Base-by-base conservation (phyloP, 2,113 vertebrate genomes). In the Ochotona princeps region DNA sequence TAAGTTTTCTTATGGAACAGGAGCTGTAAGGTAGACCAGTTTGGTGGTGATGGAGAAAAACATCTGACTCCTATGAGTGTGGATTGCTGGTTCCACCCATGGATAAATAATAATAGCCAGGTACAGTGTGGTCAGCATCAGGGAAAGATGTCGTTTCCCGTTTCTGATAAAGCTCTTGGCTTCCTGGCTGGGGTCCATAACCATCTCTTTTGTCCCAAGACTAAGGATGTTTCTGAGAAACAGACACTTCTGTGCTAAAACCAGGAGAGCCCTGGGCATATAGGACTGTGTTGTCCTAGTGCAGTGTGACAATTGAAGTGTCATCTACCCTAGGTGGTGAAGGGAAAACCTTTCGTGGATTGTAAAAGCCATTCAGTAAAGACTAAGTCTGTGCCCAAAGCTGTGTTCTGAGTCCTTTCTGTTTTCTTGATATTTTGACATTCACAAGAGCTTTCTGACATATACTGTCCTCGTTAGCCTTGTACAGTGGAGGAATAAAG, bases 231-330 rank as follows among this genome's bases (percentile, higher is more conserved):
- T 86, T 60, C 44, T 18, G 35, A 60, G 49, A 85, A 17, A 57
- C 17, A 20, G 20, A 20, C 38, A 30, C 65, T 79, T 60, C 8
- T 30, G 38, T 38, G 28, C 35, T 63, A 69, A 83, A 90, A 84
- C 57, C 30, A 32, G 75, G 44, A 63, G 23, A 60, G 51, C 83
- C n/a, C 20, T 67, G 18, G 30, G n/a, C 28, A 84, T 12, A 66
- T 7, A 90, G 49, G 70, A 75, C 30, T 66, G 44, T 70, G 49
- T 74, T 17, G 35, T 15, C 17, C 23, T 60, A 3, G 7, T 70
- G 12, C 60, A 86, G 2, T 83, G 72, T 93, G 57, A 89, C 83
- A 79, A 83, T 83, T 60, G 60, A 90, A 44, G 44, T 73, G 17
- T 20, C 7, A 63, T 65, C 11, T 84, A 47, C 47, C 63, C 9